Conservation (phyloP, 2,113 vertebrate genomes). For the Vidua chalybeata region DNA sequence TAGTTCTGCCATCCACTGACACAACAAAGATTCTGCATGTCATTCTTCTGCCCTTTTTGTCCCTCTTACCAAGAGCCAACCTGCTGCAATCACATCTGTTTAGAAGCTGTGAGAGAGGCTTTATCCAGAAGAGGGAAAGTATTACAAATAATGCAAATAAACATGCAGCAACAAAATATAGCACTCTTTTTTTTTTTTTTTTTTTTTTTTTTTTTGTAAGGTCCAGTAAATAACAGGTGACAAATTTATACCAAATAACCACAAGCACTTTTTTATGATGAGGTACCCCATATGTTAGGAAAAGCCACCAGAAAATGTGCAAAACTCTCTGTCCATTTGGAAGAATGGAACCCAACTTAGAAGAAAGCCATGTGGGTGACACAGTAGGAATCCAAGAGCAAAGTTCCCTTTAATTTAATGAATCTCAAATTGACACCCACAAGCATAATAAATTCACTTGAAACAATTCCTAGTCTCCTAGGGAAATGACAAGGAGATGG, state of each 20-base stretch:
- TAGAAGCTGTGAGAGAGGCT: not conserved
- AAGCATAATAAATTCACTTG: not conserved
- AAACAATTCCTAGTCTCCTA: not conserved
- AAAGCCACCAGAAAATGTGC: not conserved
- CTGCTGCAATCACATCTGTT: not conserved
- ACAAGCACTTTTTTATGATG: not conserved
- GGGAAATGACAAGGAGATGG: not conserved
- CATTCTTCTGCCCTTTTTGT: not conserved
- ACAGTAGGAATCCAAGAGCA: not conserved
- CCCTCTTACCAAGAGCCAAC: not conserved
- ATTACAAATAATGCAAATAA: not conserved
- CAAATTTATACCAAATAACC: not conserved
- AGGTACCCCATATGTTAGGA: not conserved
- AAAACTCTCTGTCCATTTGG: not conserved
- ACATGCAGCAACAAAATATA: not conserved
- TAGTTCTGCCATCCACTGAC: not conserved
- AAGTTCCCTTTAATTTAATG: not conserved
- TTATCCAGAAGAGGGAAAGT: not conserved
- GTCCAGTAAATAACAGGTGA: not conserved
- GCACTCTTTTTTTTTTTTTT: not conserved
- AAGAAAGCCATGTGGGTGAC: not conserved
- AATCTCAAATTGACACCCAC: not conserved
- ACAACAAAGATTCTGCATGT: not conserved
- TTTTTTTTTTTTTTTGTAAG: not conserved
- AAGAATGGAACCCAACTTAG: not conserved